Evolutionary conservation across 2,888 invertebrate species (phyloP).

Genomic region (Dendrolimus pini): DNA sequence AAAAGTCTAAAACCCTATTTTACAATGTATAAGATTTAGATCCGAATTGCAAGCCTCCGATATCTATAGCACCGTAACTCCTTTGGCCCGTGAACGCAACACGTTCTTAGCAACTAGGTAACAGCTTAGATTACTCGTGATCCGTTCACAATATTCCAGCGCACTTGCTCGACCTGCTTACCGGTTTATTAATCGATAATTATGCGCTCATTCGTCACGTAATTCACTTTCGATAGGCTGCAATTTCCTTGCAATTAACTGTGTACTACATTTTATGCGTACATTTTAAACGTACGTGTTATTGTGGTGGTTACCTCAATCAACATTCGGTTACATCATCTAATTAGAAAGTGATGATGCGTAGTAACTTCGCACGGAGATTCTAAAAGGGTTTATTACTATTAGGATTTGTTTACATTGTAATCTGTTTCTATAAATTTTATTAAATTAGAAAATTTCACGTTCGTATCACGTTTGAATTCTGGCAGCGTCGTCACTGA

Average conservation of each 20-base stretch:
- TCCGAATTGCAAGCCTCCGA: too few relatives aligned
- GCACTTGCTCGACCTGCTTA: slow-evolving; percentile 11
- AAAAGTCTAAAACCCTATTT: too few relatives aligned
- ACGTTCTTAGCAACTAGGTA: slow-evolving; percentile 23
- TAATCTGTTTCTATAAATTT: too few relatives aligned
- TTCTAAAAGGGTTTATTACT: too few relatives aligned
- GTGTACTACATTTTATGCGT: background rate
- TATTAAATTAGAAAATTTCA: too few relatives aligned
- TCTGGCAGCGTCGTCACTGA: too few relatives aligned
- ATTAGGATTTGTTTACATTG: too few relatives aligned
- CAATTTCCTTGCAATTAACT: background rate
- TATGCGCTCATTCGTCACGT: background rate
- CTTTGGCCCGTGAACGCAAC: background rate
- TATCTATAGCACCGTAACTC: background rate
- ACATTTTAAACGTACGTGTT: background rate
- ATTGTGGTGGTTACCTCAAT: background rate
- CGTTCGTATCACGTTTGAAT: too few relatives aligned
- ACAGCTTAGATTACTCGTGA: slow-evolving; percentile 23
- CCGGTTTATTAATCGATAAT: background rate
- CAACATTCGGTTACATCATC: background rate
- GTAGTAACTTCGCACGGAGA: too few relatives aligned
- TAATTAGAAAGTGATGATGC: too few relatives aligned
- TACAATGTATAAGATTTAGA: too few relatives aligned
- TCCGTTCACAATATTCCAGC: slow-evolving; percentile 23
- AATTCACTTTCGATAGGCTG: background rate